A percentile compares a stretch with the other conserved stretches of the same genome.
These are phyloP conservation scores for Peromyscus eremicus DNA, from an alignment of 2,797 vertebrate genomes.

Conservation along the genomic window DNA sequence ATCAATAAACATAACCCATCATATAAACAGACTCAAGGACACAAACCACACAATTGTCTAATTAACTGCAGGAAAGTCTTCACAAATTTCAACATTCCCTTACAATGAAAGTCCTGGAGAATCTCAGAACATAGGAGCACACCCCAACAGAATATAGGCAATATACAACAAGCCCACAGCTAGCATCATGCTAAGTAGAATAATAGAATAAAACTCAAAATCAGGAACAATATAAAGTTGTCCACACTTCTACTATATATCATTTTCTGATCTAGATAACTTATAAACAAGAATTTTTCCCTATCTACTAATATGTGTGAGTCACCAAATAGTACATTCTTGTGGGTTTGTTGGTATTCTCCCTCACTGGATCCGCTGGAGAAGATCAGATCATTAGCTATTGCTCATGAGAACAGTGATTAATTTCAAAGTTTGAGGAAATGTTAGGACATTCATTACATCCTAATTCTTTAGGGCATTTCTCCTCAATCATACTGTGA, in stretches of 20 bases:
- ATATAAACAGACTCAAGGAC: background rate
- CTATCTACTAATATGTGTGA: background rate
- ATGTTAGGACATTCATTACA: background rate
- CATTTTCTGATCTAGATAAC: constrained; percentile 49
- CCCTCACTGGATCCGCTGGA: background rate
- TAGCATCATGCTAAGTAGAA: background rate
- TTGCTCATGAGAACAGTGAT: background rate
- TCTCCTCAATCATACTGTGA: background rate
- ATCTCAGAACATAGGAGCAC: background rate
- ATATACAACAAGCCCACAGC: background rate
- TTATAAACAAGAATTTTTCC: background rate
- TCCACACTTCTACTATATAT: background rate
- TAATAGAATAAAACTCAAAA: background rate
- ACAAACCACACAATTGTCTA: background rate
- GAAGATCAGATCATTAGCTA: background rate
- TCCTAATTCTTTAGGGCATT: background rate
- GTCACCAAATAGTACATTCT: background rate
- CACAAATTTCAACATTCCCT: background rate
- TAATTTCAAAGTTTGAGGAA: background rate
- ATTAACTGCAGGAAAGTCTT: background rate
- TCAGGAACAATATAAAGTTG: background rate
- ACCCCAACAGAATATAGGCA: background rate
- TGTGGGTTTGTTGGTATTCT: background rate
- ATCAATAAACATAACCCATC: background rate
- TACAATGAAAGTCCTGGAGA: background rate